Conservation (phyloP, 35 echinoderm and acorn worm genomes). For the Heliocidaris tuberculata region DNA sequence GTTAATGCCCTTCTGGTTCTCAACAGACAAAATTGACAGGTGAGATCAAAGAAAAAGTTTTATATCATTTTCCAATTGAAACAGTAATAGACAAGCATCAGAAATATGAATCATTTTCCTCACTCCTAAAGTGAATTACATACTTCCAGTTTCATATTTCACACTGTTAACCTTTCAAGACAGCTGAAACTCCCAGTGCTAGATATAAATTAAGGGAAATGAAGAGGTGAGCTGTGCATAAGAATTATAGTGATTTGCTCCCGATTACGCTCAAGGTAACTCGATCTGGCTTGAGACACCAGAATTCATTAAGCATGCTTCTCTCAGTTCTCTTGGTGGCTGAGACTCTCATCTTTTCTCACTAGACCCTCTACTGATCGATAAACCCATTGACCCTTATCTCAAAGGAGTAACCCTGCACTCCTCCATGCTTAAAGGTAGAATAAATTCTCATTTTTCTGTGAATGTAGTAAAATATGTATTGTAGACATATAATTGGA, state of each 20-base stretch:
- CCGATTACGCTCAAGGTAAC: not conserved
- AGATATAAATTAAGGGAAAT: not conserved
- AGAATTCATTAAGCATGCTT: not conserved
- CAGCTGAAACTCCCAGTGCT: not conserved
- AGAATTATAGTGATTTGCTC: not conserved
- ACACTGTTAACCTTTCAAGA: not conserved
- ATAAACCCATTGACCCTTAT: constrained; percentile 17
- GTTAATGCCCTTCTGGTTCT: no score
- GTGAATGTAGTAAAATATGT: not conserved
- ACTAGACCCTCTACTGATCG: not conserved
- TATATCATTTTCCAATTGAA: not conserved
- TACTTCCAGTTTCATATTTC: not conserved
- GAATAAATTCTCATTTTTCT: not conserved
- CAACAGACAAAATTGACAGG: no score
- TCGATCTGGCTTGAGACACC: not conserved
- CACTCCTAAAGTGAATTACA: not conserved
- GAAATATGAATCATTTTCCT: not conserved
- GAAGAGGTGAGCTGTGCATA: not conserved
- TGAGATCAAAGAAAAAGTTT: not conserved
- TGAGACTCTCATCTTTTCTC: not conserved
- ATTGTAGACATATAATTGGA: not conserved
- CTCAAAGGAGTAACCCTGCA: not conserved
- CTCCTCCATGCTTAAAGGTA: not conserved
- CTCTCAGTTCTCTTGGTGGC: not conserved
- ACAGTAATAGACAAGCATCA: not conserved